Evolutionary conservation across 2,888 invertebrate genomes (phyloP), one percentile per base, ranked within the genome.

Genomic region (Trichopoda pennipes): DNA sequence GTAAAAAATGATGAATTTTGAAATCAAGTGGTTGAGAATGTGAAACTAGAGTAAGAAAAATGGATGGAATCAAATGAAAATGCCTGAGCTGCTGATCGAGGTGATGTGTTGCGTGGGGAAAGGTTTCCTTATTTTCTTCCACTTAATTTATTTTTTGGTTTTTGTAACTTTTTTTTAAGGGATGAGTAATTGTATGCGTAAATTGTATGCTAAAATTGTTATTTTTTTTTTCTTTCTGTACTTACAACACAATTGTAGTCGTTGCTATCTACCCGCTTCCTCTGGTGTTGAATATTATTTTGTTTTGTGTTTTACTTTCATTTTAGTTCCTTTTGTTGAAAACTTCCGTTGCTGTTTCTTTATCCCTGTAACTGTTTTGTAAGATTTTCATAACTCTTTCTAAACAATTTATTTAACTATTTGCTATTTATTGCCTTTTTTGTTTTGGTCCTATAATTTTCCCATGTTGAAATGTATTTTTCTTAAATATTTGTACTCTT

Each of bases 361-460:
- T 53, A 74, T 16, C 47, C 68, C 61, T 56, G 58, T 69, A 28
- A 4, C 7, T 49, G 16, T 49, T 58, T 60, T 7, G 14, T 28
- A 53, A 47, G 60, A 60, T 68, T 66, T 66, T 69, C 44, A 53
- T 28, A 68, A 60, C 19, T 66, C 1, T 16, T 66, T 58, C 16
- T 44, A 4, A 44, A 1, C 7, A 49, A 70, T 14, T 49, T 51
- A 28, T 6, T 28, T 28, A 28, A 7, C 2, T 56, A n/a, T 56
- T 47, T 44, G 53, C 19, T 42, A 28, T 69, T 70, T 56, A 61
- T 82, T 82, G 66, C 74, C 19, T 9, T 77, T 64, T 82, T 75
- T 82, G 82, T 82, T 82, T 82, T 82, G 82, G 19, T 47, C 47
- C 77, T 78, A 75, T 8, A 61, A 55, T 72, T 70, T 82, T 19